Conservation (phyloP, 2,888 invertebrate genomes). For the Drosophila quinaria region DNA sequence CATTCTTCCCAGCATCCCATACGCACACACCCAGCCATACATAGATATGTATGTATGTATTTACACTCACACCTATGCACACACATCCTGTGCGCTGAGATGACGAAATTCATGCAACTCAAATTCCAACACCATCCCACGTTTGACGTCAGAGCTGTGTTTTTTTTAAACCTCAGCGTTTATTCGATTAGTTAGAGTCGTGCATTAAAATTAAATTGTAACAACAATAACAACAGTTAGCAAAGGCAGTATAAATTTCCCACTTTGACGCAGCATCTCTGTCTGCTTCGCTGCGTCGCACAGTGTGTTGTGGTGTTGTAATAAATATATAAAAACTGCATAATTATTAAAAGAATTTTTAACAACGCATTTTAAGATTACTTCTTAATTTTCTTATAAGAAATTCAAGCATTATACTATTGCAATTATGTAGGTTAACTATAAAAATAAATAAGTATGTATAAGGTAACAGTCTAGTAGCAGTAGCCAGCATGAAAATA, state of each 20-base stretch:
- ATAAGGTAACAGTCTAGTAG: too few relatives aligned
- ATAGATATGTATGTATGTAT: background rate
- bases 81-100: conserved; percentile 10
- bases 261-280: conserved; percentile 46
- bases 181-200: conserved; percentile 42
- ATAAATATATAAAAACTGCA: background rate
- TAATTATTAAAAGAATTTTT: too few relatives aligned
- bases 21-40: background rate
- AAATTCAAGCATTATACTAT: too few relatives aligned
- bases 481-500: too few relatives aligned
- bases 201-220: conserved; percentile 35
- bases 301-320: conserved; percentile 13
- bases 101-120: conserved; percentile 24
- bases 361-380: too few relatives aligned
- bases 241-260: conserved; percentile 56
- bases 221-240: conserved; percentile 31
- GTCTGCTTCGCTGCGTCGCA: conserved; percentile 25
- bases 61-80: background rate
- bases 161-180: conserved; percentile 22
- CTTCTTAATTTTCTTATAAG: too few relatives aligned
- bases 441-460: background rate
- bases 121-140: conserved; percentile 11
- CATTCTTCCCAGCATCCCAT: conserved; percentile 57
- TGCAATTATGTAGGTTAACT: too few relatives aligned
- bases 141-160: conserved; percentile 50